phyloP scores from a whole-genome alignment of 2,797 vertebrate genomes.

The Lophotriccus pileatus region DNA sequence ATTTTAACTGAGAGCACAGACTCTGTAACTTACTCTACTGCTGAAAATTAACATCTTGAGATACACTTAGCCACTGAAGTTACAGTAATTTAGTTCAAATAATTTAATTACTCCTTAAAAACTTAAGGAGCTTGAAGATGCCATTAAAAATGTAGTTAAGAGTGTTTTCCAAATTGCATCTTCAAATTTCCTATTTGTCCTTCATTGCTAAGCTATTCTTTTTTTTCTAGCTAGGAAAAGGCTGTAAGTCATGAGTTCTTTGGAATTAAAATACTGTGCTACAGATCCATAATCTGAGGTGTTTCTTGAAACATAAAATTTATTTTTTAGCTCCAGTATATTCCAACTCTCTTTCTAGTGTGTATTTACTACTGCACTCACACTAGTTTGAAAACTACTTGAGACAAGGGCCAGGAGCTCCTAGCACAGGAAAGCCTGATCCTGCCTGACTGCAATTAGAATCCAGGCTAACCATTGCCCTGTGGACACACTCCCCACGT shows the following conservation, averaged over 20 bases:
- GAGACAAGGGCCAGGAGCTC: background rate
- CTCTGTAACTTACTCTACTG: background rate
- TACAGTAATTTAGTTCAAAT: background rate
- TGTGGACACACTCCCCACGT: background rate
- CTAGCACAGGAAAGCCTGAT: background rate
- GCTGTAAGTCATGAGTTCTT: background rate
- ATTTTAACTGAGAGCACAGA: background rate
- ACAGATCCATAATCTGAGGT: background rate
- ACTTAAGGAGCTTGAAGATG: background rate
- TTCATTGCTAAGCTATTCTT: background rate
- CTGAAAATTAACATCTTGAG: background rate
- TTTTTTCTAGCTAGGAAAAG: background rate
- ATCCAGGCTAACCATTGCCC: background rate
- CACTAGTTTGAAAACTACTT: background rate
- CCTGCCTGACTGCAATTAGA: background rate
- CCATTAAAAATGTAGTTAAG: background rate
- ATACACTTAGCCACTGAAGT: background rate
- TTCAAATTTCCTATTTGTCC: background rate
- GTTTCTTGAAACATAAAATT: background rate
- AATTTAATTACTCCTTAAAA: conserved; percentile 1
- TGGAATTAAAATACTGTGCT: background rate
- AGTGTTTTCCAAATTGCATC: background rate
- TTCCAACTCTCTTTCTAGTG: background rate
- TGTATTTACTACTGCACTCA: background rate
- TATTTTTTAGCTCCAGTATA: background rate